Conservation (phyloP, 1,140 invertebrate genomes). For the Heliconius eleuchia region DNA sequence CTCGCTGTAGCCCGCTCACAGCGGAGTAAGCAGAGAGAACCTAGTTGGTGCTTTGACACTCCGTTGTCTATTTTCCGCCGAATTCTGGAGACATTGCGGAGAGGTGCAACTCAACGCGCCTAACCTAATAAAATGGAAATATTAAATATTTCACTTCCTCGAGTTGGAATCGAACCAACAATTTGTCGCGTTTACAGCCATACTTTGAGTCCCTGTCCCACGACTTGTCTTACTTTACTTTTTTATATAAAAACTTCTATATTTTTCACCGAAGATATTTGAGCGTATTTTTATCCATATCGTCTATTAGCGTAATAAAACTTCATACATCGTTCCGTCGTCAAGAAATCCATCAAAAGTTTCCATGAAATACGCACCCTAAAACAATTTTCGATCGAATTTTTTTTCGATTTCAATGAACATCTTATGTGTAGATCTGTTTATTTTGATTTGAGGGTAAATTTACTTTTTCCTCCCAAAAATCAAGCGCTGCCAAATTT, state of each 20-base stretch:
- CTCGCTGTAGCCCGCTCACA: too few relatives aligned
- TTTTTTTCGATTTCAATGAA: conserved; percentile 20
- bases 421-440: conserved; percentile 13
- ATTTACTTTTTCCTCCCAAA: background rate
- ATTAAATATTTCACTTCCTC: too few relatives aligned
- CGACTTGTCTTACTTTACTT: too few relatives aligned
- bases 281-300: conserved; percentile 1
- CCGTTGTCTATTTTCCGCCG: too few relatives aligned
- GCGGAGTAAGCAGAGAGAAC: too few relatives aligned
- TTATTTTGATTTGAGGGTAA: conserved; percentile 3
- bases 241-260: background rate
- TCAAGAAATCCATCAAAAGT: conserved; percentile 23
- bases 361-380: conserved; percentile 17
- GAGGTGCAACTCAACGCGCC: too few relatives aligned
- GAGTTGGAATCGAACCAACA: too few relatives aligned
- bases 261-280: background rate
- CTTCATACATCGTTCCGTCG: conserved; percentile 9
- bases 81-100: too few relatives aligned
- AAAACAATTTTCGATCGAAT: conserved; percentile 14
- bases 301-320: conserved; percentile 9
- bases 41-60: too few relatives aligned
- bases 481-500: background rate
- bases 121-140: too few relatives aligned
- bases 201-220: too few relatives aligned
- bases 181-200: too few relatives aligned